phyloP scores from a whole-genome alignment of 2,797 vertebrate species.

The Podarcis lilfordi region DNA sequence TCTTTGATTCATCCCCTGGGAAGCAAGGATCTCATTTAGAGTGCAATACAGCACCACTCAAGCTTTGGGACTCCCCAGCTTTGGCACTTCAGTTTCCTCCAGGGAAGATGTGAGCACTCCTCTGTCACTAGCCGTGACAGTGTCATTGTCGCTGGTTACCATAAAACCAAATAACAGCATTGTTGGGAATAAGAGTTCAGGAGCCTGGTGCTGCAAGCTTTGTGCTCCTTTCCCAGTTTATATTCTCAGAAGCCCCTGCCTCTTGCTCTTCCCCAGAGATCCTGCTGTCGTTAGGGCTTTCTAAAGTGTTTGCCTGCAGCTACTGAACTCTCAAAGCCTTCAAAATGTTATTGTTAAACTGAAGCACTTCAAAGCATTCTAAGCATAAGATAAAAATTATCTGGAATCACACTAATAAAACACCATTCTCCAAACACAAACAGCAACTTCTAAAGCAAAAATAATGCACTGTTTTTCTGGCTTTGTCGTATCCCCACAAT shows the following conservation, averaged over 20 bases:
- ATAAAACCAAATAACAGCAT: slow-evolving; percentile 38
- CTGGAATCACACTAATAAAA: not conserved
- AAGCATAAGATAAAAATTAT: slow-evolving; percentile 5
- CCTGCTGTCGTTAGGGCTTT: not conserved
- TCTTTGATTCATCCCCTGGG: slow-evolving; percentile 8
- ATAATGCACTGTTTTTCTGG: not conserved
- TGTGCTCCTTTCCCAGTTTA: slow-evolving; percentile 2
- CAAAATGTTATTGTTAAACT: not conserved
- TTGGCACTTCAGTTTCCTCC: not conserved
- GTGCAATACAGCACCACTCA: slow-evolving; percentile 24
- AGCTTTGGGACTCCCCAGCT: slow-evolving; percentile 12
- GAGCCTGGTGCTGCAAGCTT: slow-evolving; percentile 13
- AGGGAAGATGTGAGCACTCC: slow-evolving; percentile 21
- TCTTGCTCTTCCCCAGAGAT: not conserved
- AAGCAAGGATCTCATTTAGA: slow-evolving; percentile 24
- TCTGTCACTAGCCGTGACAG: slow-evolving; percentile 23
- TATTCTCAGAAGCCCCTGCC: slow-evolving; percentile 25
- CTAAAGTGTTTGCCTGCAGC: not conserved
- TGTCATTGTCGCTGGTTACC: slow-evolving; percentile 13
- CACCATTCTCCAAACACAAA: not conserved
- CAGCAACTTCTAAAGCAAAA: not conserved
- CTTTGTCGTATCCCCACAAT: not conserved
- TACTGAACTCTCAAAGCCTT: not conserved
- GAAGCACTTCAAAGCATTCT: not conserved
- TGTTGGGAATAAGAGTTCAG: slow-evolving; percentile 33